Evolutionary conservation across 2,113 vertebrate genomes (phyloP), one percentile per base, ranked within the genome.

Genomic region (Elachura formosa): DNA sequence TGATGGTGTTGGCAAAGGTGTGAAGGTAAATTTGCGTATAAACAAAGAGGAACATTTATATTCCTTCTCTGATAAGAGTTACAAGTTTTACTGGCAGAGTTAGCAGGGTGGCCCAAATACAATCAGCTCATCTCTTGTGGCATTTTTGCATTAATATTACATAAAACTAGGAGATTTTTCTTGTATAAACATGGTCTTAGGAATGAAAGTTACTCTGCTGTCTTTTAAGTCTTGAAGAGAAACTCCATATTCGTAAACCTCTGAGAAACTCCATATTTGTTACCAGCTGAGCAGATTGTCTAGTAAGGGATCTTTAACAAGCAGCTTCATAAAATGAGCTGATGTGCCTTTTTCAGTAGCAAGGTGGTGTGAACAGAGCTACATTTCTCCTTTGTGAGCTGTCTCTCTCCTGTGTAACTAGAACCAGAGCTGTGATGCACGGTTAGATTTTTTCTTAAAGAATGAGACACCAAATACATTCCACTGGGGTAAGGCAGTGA

Each of bases 11-110:
- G 96, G 98, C 84, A 98, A 98, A 69, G 97, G 98, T 18, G 89
- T 99, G 87, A 99, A 99, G 99, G 99, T 99, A 96, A 98, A 90
- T 68, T 19, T n/a, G 22, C 12, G 1, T 6, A 0, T 40, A 38
- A n/a, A 8, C 31, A 13, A 26, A 49, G 34, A 23, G 33, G 20
- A 58, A 12, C 1, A 0, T 5, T 3, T 9, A 0, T 10, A 3
- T 55, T 45, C 31, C 40, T 56, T 26, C 26, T 25, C 31, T 93
- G n/a, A 4, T 59, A 13, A 6, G 6, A 63, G 59, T 6, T 71
- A 5, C 7, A 26, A 2, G 24, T 43, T 75, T 36, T 52, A 28
- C 64, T 71, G 64, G 9, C 66, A 66, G 8, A 62, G 31, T 46
- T 79, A 43, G 21, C 40, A 21, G 13, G 22, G 4, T 77, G 40